Conservation (phyloP, 1,140 invertebrate genomes). For the Neelides sp. region DNA sequence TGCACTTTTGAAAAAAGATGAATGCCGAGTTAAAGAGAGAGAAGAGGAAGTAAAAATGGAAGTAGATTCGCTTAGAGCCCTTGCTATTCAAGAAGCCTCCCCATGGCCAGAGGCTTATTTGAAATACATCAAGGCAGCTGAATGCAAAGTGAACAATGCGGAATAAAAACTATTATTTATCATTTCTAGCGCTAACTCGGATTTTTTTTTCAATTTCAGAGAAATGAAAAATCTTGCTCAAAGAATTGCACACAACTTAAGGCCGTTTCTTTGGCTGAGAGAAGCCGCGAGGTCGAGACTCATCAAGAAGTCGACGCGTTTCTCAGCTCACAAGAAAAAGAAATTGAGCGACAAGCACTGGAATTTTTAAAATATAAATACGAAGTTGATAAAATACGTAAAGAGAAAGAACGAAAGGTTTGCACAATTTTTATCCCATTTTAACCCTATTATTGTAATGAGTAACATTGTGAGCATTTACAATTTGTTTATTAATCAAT, state of each 20-base stretch:
- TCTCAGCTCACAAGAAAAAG: constrained; percentile 23
- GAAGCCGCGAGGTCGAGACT: constrained; percentile 1
- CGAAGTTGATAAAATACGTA: constrained; percentile 14
- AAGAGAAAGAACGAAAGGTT: constrained; percentile 22
- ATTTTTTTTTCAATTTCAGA: too few relatives aligned
- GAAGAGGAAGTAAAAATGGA: constrained; percentile 5
- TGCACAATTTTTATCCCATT: not conserved
- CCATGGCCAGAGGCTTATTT: constrained; percentile 5
- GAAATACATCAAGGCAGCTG: constrained; percentile 13
- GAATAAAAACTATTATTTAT: not conserved
- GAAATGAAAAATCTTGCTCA: too few relatives aligned
- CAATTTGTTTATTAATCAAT: not conserved
- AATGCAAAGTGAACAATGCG: too few relatives aligned
- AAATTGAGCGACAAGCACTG: constrained; percentile 27
- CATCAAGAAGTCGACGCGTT: constrained; percentile 14
- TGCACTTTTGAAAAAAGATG: too few relatives aligned
- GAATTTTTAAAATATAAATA: constrained; percentile 24
- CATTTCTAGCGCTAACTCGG: not conserved
- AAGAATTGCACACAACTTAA: too few relatives aligned
- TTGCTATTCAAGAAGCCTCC: too few relatives aligned
- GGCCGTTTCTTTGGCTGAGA: constrained; percentile 10
- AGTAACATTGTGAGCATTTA: too few relatives aligned
- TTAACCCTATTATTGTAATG: too few relatives aligned
- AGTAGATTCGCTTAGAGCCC: too few relatives aligned
- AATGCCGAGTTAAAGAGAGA: constrained; percentile 11